Conservation (phyloP, 1,140 invertebrate genomes). For the Achatina immaculata region DNA sequence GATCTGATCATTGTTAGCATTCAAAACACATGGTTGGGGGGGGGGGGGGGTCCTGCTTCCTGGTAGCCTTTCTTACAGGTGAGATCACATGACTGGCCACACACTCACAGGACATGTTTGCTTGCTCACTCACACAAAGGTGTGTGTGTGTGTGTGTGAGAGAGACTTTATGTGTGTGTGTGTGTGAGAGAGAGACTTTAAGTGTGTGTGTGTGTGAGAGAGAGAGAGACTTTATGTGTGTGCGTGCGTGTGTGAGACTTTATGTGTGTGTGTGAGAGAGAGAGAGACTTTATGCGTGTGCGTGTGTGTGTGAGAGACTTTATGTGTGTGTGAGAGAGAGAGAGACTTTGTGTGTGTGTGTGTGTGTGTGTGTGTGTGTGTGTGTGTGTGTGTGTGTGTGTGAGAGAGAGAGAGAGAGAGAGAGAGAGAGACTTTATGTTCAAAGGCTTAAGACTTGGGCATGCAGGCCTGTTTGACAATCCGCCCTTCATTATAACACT, state of each 20-base stretch:
- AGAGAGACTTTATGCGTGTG: background rate
- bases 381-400: slow-evolving; percentile 20
- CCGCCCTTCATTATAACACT: background rate
- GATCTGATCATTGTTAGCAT: too few relatives aligned
- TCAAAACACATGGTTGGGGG: too few relatives aligned
- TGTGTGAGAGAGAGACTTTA: slow-evolving; percentile 5
- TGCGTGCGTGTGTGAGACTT: too few relatives aligned
- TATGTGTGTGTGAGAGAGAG: too few relatives aligned
- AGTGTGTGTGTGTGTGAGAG: slow-evolving; percentile 31
- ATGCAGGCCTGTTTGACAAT: background rate
- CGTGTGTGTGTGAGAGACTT: background rate
- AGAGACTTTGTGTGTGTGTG: background rate
- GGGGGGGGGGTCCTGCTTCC: too few relatives aligned
- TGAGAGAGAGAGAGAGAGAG: background rate
- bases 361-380: slow-evolving; percentile 9
- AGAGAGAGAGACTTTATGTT: too few relatives aligned
- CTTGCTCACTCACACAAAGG: too few relatives aligned
- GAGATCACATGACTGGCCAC: too few relatives aligned
- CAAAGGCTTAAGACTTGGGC: too few relatives aligned
- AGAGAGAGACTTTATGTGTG: background rate
- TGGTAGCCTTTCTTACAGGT: too few relatives aligned
- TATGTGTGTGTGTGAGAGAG: background rate
- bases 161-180: background rate
- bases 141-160: too few relatives aligned
- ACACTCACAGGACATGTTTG: too few relatives aligned